phyloP scores from a whole-genome alignment of 53 echinoderm and acorn worm species.

The Patiria pectinifera region DNA sequence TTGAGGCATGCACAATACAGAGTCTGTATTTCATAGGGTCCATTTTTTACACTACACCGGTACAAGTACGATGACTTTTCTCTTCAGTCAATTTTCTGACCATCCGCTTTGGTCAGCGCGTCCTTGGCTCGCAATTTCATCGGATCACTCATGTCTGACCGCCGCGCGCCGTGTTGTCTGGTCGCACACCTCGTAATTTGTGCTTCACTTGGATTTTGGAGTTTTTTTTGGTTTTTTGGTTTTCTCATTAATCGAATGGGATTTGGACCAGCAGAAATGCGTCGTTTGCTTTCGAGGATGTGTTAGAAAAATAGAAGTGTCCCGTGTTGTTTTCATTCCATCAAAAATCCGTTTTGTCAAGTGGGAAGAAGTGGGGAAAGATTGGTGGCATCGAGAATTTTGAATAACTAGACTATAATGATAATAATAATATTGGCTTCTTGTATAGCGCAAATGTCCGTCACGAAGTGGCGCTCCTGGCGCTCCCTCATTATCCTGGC shows the following conservation, averaged over 20 bases:
- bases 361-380: too few species aligned
- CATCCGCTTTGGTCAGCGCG: neutral
- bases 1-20: too few species aligned
- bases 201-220: neutral
- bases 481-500: too few species aligned
- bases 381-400: too few species aligned
- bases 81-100: neutral
- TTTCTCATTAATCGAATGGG: neutral
- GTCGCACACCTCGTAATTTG: neutral
- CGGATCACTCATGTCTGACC: neutral
- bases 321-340: neutral
- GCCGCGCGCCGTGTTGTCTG: conserved; percentile 11
- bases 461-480: too few species aligned
- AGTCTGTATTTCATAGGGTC: too few species aligned
- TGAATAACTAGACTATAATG: too few species aligned
- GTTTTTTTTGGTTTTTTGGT: neutral
- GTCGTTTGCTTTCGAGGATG: neutral
- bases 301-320: neutral
- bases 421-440: too few species aligned
- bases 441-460: too few species aligned
- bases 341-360: too few species aligned
- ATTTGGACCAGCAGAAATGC: neutral
- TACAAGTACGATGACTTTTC: neutral
- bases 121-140: neutral
- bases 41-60: too few species aligned